Conservation (phyloP, 1,140 invertebrate species). For the Hesperophylax magnus region DNA sequence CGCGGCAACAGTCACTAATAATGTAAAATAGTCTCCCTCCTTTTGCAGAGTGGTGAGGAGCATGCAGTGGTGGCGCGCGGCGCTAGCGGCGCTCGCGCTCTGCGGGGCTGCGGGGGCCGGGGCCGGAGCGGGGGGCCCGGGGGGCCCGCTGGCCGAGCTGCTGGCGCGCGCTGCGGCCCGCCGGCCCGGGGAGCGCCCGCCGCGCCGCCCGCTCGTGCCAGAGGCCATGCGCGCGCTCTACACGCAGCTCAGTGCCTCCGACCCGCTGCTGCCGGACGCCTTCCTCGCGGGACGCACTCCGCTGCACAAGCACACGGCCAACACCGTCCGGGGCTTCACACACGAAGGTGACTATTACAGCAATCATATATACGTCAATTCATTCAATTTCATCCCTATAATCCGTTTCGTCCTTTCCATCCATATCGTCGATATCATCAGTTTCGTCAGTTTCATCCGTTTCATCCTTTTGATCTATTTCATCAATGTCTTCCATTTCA, state of each 20-base stretch:
- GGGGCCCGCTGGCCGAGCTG: slow-evolving; percentile 53
- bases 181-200: slow-evolving; percentile 60
- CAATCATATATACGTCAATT: too few relatives aligned
- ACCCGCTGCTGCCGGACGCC: slow-evolving; percentile 70
- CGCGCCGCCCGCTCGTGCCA: slow-evolving; percentile 73
- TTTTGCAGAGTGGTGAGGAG: slow-evolving; percentile 56
- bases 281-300: slow-evolving; percentile 80
- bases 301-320: slow-evolving; percentile 78
- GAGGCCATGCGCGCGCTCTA: slow-evolving; percentile 86
- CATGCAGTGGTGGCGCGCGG: slow-evolving; percentile 58
- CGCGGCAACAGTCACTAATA: too few relatives aligned
- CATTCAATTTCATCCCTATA: too few relatives aligned
- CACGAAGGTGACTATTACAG: slow-evolving; percentile 80
- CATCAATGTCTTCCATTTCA: too few relatives aligned
- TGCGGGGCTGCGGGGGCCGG: slow-evolving; percentile 58
- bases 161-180: slow-evolving; percentile 64
- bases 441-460: too few relatives aligned
- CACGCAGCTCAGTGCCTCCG: slow-evolving; percentile 73
- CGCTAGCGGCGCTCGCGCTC: slow-evolving; percentile 57
- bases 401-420: too few relatives aligned
- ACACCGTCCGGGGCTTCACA: slow-evolving; percentile 88
- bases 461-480: too few relatives aligned
- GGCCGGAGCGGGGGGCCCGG: background rate
- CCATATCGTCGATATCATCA: too few relatives aligned
- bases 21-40: background rate